Conservation (phyloP, 2,888 invertebrate genomes). For the Hymenopus coronatus region DNA sequence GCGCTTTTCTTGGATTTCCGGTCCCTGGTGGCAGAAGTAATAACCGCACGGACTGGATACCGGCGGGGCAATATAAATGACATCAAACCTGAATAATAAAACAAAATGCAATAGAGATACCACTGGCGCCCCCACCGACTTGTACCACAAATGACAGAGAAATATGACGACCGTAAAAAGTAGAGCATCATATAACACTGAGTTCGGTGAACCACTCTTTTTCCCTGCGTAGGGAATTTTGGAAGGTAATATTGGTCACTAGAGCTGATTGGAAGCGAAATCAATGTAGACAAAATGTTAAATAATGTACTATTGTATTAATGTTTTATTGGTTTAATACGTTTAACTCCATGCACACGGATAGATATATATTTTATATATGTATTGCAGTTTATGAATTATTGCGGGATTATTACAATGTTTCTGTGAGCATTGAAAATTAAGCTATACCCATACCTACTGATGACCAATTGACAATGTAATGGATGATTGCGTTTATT, state of each 20-base stretch:
- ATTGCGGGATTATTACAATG: too few species aligned
- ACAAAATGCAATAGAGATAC: constrained; percentile 8
- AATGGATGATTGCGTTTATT: too few species aligned
- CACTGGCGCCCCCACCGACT: background rate
- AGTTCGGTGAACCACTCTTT: background rate
- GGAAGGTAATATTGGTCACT: background rate
- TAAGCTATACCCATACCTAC: too few species aligned
- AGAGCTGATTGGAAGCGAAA: background rate
- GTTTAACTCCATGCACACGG: background rate
- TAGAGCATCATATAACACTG: background rate
- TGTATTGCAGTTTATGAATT: too few species aligned
- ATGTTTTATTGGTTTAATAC: background rate
- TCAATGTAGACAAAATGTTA: background rate
- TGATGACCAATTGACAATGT: too few species aligned
- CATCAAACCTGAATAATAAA: constrained; percentile 18
- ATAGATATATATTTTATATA: too few species aligned
- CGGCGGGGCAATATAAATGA: background rate
- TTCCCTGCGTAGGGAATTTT: background rate
- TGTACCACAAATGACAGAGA: background rate
- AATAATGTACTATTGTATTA: background rate
- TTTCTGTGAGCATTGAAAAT: too few species aligned
- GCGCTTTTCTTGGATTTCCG: background rate
- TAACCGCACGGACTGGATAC: background rate
- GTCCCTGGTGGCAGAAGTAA: background rate
- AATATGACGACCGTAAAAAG: constrained; percentile 15